phyloP scores from a whole-genome alignment of 2,888 invertebrate genomes.

The Phengaris alcon region DNA sequence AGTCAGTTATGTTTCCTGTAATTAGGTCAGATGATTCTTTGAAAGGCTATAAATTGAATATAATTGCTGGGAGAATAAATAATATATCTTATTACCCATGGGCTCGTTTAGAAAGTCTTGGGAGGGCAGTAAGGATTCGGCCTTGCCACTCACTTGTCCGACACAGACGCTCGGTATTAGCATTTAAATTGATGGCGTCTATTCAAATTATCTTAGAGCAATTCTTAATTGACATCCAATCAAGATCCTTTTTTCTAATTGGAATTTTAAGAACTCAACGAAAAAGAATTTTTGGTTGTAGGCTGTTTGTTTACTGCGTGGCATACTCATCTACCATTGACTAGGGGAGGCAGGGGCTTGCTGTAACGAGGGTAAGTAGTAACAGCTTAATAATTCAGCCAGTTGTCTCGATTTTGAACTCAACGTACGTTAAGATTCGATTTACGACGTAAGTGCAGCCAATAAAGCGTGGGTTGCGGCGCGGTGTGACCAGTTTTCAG shows the following conservation, averaged over 20 bases:
- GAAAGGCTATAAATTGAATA: constrained; percentile 55
- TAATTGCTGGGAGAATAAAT: constrained; percentile 61
- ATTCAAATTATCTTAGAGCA: too few relatives aligned
- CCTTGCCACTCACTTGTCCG: constrained; percentile 70
- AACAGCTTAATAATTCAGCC: too few relatives aligned
- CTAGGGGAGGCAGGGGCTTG: too few relatives aligned
- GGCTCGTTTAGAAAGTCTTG: constrained; percentile 54
- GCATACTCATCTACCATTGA: too few relatives aligned
- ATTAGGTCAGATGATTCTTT: constrained; percentile 50
- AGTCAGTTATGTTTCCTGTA: constrained; percentile 50
- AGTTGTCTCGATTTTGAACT: too few relatives aligned
- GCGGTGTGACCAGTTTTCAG: too few relatives aligned
- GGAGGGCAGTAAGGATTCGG: constrained; percentile 50
- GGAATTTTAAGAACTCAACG: not conserved
- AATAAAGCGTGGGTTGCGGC: too few relatives aligned
- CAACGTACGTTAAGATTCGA: too few relatives aligned
- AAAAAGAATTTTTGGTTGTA: not conserved
- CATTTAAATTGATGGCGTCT: constrained; percentile 73
- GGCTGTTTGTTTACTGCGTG: too few relatives aligned
- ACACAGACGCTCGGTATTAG: constrained; percentile 55
- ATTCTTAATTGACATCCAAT: constrained; percentile 33
- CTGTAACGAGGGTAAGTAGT: too few relatives aligned
- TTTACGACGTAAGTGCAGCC: too few relatives aligned
- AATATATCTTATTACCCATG: constrained; percentile 61
- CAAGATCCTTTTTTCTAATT: not conserved